Base-by-base conservation (phyloP, 2,113 vertebrate genomes). In the Chaenogobius annularis region DNA sequence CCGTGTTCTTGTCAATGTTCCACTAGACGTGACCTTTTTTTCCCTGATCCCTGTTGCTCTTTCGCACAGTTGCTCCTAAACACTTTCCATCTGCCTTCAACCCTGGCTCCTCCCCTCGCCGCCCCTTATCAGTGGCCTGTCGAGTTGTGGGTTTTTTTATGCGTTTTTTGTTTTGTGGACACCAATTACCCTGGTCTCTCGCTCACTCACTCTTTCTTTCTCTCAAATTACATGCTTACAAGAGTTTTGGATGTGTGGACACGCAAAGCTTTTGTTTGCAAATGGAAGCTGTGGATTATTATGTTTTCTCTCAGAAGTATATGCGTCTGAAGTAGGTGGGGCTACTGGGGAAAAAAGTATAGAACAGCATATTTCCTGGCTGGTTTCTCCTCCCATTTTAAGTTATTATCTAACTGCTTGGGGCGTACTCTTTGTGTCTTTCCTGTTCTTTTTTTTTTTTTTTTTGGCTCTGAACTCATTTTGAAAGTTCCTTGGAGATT, bases 341-440 rank as follows among this genome's bases (percentile, higher is more conserved):
- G 74, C 50, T 78, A 69, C 72, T 81, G 80, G 73, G 80, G 73
- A 80, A 83, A 59, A 64, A 74, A 75, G 58, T 66, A 67, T 17
- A 66, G 74, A 77, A 77, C 71, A 70, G 68, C 56, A 74, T 31
- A 79, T 6, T 40, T 40, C 37, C 2, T 9, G 37, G 64, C 73
- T 77, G 74, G 26, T 72, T 52, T 76, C 75, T 77, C 86, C 83
- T 77, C 85, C 82, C 80, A 77, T 86, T 31, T 81, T 73, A 82
- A 83, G 78, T 59, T 82, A 84, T 90, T 88, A 82, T 76, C 86
- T 85, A 89, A 90, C 88, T 81, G 48, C 80, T 89, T 87, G 85
- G 80, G 88, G 85, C 37, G 84, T 90, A 73, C 80, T 75, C 83
- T 82, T 85, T 66, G 62, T 77, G 83, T 79, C 84, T 88, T 89